Conservation (phyloP, 2,113 vertebrate genomes). For the Australoheros scitulus region DNA sequence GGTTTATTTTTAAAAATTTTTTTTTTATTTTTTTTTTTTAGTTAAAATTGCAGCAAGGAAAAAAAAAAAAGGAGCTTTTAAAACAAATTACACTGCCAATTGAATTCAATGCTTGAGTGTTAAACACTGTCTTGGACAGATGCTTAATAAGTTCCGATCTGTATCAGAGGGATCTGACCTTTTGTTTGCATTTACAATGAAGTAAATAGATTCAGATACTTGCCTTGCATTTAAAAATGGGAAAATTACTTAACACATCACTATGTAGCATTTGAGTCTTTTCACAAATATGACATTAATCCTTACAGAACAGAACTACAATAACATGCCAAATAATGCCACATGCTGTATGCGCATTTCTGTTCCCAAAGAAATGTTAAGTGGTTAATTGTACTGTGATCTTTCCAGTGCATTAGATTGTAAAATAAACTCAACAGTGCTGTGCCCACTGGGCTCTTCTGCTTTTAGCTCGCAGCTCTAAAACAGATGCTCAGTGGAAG, state of each 20-base stretch:
- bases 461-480: slow-evolving; percentile 51
- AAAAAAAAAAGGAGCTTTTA: background rate
- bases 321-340: background rate
- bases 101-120: background rate
- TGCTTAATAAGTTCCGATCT: too few species aligned
- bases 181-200: background rate
- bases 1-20: too few species aligned
- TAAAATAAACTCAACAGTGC: slow-evolving; percentile 32
- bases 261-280: background rate
- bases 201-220: background rate
- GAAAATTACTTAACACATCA: background rate
- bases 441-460: slow-evolving; percentile 43
- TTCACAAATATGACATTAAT: background rate
- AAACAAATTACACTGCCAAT: slow-evolving; percentile 13
- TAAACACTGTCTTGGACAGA: background rate
- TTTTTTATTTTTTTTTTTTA: slow-evolving; percentile 14
- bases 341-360: background rate
- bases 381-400: slow-evolving; percentile 54
- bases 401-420: slow-evolving; percentile 34
- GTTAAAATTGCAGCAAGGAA: slow-evolving; percentile 12
- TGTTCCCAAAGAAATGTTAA: slow-evolving; percentile 26
- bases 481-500: slow-evolving; percentile 65
- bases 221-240: background rate
- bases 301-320: background rate
- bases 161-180: fast-evolving